Evolutionary conservation across 2,113 vertebrate genomes (phyloP).

Genomic region (Pampusana beccarii): DNA sequence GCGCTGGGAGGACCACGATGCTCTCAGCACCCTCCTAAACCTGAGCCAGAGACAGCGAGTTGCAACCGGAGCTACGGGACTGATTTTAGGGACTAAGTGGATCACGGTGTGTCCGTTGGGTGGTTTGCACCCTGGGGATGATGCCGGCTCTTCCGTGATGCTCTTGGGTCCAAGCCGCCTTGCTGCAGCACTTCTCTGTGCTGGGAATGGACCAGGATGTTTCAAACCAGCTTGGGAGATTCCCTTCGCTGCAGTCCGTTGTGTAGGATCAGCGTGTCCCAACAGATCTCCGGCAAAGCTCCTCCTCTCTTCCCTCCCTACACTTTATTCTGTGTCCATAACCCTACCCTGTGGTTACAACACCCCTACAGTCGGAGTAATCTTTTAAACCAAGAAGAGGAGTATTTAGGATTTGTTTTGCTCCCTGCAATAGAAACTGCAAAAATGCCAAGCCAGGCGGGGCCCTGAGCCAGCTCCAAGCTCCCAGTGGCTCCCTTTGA

Average conservation of each 20-base stretch:
- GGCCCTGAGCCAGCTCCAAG: background rate
- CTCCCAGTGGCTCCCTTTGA: background rate
- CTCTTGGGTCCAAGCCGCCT: accelerated
- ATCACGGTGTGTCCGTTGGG: accelerated
- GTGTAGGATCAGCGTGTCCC: accelerated
- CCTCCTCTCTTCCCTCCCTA: background rate
- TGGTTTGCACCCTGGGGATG: background rate
- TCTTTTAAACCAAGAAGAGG: background rate
- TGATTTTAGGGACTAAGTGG: background rate
- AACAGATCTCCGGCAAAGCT: background rate
- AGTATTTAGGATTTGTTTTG: background rate
- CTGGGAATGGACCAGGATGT: accelerated
- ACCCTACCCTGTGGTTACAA: background rate
- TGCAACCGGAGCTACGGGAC: accelerated
- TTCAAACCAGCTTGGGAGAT: background rate
- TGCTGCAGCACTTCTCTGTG: background rate
- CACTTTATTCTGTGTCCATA: background rate
- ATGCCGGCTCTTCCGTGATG: background rate
- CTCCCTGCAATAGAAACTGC: background rate
- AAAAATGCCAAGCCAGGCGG: background rate
- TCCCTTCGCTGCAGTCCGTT: accelerated
- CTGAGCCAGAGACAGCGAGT: background rate
- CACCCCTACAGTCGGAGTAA: background rate
- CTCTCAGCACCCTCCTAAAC: accelerated
- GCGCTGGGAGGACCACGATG: accelerated